phyloP scores from a whole-genome alignment of 2,888 invertebrate genomes.

The Drosophila barbarae region DNA sequence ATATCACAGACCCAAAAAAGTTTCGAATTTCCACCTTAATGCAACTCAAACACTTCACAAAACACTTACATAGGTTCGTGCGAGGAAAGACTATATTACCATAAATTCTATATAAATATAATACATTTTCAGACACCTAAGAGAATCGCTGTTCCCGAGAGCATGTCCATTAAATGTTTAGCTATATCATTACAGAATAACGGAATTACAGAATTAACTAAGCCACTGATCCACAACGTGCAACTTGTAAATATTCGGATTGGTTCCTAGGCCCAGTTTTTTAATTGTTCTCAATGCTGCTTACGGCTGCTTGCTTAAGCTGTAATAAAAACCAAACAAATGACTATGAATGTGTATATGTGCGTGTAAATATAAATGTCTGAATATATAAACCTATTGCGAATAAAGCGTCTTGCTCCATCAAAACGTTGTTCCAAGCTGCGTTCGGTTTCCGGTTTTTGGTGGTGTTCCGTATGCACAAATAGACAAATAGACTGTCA shows the following conservation, averaged over 20 bases:
- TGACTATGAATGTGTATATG: constrained; percentile 20
- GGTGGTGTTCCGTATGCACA: constrained; percentile 15
- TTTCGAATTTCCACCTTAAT: constrained; percentile 8
- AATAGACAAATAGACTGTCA: constrained; percentile 18
- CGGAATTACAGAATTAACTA: neutral
- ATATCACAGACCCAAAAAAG: constrained; percentile 16
- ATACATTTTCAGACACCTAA: neutral
- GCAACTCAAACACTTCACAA: neutral
- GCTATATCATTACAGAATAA: neutral
- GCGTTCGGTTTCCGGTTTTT: constrained; percentile 19
- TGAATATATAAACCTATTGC: constrained; percentile 50
- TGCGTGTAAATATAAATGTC: constrained; percentile 44
- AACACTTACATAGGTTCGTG: neutral
- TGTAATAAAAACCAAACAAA: constrained; percentile 27
- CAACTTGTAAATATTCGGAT: constrained; percentile 38
- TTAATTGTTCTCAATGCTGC: constrained; percentile 26
- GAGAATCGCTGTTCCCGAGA: neutral
- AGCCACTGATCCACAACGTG: constrained; percentile 13
- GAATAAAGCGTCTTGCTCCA: constrained; percentile 65
- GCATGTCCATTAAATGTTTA: constrained; percentile 4
- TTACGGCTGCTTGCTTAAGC: constrained; percentile 37
- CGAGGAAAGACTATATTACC: constrained; percentile 7
- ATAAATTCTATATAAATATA: neutral
- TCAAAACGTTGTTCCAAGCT: constrained; percentile 18
- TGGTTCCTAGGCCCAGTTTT: constrained; percentile 20